Evolutionary conservation across 1,140 invertebrate species (phyloP), one percentile per base, ranked within the genome.

Genomic region (Pentalonia nigronervosa): DNA sequence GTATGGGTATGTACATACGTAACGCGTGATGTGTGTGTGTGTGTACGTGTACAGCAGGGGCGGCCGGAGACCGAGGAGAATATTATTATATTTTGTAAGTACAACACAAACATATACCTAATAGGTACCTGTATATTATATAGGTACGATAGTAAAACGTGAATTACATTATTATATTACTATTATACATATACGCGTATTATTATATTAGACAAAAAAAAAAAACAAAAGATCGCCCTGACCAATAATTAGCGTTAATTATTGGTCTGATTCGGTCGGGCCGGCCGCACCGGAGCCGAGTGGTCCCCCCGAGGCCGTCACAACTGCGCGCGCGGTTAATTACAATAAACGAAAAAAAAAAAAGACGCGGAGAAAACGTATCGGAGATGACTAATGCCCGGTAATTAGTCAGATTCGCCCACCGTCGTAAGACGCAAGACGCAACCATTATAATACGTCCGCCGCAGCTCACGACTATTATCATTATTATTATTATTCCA

Each of bases 351-450:
- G 76, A 25, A 25, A 67, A 41, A 41, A 41, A 41, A 41, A 41
- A 41, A 92, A 92, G 91, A 92, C 67, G 14, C 89, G 67, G 76
- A 84, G 48, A 90, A 67, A 90, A 90, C 89, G 23, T 93, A 93
- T 93, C 91, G 20, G 91, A 30, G 91, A 93, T 93, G 91, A 93
- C 91, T 93, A 93, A 93, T 93, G 91, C 91, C 91, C 48, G 91
- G 91, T 93, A 93, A 93, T 93, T 93, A 93, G 91, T 93, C 91
- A 84, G 91, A 93, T 93, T 93, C 91, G 91, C 91, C 91, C 91
- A 93, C 91, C 91, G 81, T 53, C 91, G 91, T 84, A 81, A 23
- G 81, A 20, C 11, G 7, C 34, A 17, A 53, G 56, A 48, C 20
- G 1, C 41, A 93, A 93, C 47, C 81, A 56, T 86, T 93, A 86